Conservation (phyloP, 2,888 invertebrate genomes). For the Scaptomyza tumidula region DNA sequence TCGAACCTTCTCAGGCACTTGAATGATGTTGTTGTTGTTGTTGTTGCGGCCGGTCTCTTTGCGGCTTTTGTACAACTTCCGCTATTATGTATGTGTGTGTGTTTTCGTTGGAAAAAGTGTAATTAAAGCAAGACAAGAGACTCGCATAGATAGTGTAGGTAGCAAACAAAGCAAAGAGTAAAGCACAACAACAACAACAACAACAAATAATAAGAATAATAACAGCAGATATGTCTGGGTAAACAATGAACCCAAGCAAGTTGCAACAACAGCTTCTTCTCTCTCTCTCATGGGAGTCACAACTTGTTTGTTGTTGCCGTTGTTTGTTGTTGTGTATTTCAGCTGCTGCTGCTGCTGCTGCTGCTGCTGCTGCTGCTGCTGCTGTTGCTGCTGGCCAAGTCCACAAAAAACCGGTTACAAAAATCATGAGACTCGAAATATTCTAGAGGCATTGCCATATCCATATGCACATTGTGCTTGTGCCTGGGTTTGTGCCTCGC, state of each 20-base stretch:
- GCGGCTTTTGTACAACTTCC: slow-evolving; percentile 78
- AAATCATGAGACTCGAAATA: slow-evolving; percentile 66
- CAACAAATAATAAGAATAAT: slow-evolving; percentile 27
- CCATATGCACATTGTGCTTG: slow-evolving; percentile 36
- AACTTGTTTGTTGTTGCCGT: slow-evolving; percentile 54
- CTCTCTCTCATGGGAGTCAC: slow-evolving; percentile 65
- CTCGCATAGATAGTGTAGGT: slow-evolving; percentile 37
- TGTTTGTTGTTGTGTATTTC: neutral
- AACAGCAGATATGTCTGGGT: slow-evolving; percentile 41
- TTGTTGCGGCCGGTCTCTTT: slow-evolving; percentile 55
- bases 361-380: slow-evolving; percentile 20
- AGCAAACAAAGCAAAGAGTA: slow-evolving; percentile 56
- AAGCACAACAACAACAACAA: slow-evolving; percentile 32
- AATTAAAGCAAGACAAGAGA: slow-evolving; percentile 63
- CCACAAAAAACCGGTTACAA: slow-evolving; percentile 69
- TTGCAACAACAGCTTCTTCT: slow-evolving; percentile 39
- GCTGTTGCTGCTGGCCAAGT: slow-evolving; percentile 35
- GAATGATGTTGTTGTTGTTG: slow-evolving; percentile 30
- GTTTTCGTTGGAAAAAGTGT: slow-evolving; percentile 68
- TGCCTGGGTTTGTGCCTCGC: slow-evolving; percentile 24
- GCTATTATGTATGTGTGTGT: slow-evolving; percentile 49
- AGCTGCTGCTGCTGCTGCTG: slow-evolving; percentile 18
- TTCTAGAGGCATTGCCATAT: slow-evolving; percentile 62
- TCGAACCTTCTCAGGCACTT: slow-evolving; percentile 37
- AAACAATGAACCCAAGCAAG: slow-evolving; percentile 59